A percentile compares a stretch with the other conserved stretches of the same genome.
Conservation (phyloP, 35 echinoderm and acorn worm genomes). For the Hemicentrotus pulcherrimus region DNA sequence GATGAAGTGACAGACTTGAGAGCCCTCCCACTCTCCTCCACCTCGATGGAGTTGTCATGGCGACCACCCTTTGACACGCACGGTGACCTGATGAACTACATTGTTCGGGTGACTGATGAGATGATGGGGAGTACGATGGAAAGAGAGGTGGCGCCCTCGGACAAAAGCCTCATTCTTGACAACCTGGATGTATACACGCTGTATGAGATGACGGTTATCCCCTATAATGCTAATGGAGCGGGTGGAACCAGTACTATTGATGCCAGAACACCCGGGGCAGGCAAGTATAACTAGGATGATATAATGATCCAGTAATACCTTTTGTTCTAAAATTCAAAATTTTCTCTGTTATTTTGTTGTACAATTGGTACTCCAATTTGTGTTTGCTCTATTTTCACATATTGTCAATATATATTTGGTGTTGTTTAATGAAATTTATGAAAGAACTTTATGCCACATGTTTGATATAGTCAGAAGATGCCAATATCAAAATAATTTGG, state of each 20-base stretch:
- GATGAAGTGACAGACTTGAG: constrained; percentile 15
- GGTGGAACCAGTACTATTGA: constrained; percentile 13
- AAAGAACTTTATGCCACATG: too few relatives aligned
- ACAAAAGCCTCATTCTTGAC: background rate
- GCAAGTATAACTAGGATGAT: background rate
- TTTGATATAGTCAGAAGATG: too few relatives aligned
- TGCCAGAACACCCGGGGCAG: constrained; percentile 19
- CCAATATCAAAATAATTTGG: too few relatives aligned
- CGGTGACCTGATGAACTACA: background rate
- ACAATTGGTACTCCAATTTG: too few relatives aligned
- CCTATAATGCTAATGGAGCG: constrained; percentile 22
- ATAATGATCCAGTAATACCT: too few relatives aligned
- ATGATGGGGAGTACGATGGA: constrained; percentile 35
- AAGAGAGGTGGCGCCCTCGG: background rate
- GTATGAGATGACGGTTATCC: constrained; percentile 5
- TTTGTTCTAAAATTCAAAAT: too few relatives aligned
- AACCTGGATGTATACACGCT: constrained; percentile 23
- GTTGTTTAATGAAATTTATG: too few relatives aligned
- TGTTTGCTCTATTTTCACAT: too few relatives aligned
- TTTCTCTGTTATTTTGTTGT: too few relatives aligned
- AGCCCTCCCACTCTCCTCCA: background rate
- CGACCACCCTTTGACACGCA: constrained; percentile 45
- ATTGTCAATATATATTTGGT: too few relatives aligned
- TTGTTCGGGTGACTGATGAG: background rate
- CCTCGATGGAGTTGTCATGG: constrained; percentile 39